These are phyloP conservation scores for Mycteria americana DNA, from an alignment of 2,797 vertebrate genomes.

Conservation along the genomic window DNA sequence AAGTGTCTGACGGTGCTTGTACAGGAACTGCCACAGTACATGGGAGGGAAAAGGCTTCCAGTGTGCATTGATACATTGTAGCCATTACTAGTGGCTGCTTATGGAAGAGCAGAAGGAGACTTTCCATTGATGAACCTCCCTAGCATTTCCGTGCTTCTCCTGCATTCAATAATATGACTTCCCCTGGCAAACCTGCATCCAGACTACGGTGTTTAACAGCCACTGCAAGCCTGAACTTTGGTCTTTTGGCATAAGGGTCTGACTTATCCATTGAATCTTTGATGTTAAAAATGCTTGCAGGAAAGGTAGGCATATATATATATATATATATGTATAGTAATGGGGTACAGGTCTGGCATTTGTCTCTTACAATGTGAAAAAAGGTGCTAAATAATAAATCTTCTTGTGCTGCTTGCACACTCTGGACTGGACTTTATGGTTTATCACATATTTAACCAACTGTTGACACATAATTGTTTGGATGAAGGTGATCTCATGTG, in stretches of 20 bases:
- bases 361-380: neutral
- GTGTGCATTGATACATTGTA: neutral
- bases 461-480: neutral
- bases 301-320: neutral
- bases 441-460: neutral
- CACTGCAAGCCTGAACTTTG: neutral
- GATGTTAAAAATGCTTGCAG: neutral
- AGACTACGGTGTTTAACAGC: neutral
- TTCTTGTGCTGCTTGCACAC: neutral
- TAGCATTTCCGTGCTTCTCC: neutral
- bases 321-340: too few relatives aligned
- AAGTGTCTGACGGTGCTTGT: neutral
- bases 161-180: neutral
- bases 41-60: neutral
- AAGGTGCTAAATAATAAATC: neutral
- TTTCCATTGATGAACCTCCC: neutral
- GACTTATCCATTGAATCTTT: neutral
- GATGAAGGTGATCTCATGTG: neutral
- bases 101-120: accelerated
- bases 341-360: neutral
- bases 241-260: neutral
- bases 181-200: neutral
- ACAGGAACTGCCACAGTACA: neutral
- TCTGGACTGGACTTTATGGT: neutral
- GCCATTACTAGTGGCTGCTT: neutral